These are phyloP conservation scores for Odontesthes bonariensis DNA, from an alignment of 2,113 vertebrate species.

Conservation along the genomic window DNA sequence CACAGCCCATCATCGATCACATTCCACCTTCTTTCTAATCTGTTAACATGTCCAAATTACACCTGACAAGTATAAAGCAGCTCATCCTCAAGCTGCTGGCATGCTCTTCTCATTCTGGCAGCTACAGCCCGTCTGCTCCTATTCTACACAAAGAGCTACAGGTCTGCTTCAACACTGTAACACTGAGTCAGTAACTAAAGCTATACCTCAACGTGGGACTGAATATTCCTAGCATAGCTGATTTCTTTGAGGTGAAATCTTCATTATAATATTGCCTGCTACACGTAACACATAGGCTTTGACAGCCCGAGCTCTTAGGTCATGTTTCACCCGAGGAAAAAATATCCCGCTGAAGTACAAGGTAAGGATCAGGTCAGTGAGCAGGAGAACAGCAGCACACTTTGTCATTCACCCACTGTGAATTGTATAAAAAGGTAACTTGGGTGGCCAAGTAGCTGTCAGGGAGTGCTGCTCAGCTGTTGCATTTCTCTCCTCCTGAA, in stretches of 20 bases:
- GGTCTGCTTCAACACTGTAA: neutral
- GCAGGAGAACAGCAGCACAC: neutral
- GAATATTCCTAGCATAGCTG: slow-evolving; percentile 18
- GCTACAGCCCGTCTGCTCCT: neutral
- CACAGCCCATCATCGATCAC: neutral
- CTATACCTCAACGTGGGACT: neutral
- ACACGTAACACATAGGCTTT: neutral
- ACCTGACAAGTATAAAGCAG: slow-evolving; percentile 53
- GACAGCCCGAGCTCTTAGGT: slow-evolving; percentile 25
- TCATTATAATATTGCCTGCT: slow-evolving; percentile 9
- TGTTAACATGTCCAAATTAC: slow-evolving; percentile 36
- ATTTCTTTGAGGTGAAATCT: slow-evolving; percentile 39
- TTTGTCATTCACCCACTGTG: slow-evolving; percentile 4
- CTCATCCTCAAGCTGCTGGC: neutral
- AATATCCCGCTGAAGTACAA: slow-evolving; percentile 8
- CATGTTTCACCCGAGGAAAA: slow-evolving; percentile 1
- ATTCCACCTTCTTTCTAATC: neutral
- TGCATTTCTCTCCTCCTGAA: neutral
- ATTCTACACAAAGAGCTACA: neutral
- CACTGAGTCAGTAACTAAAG: slow-evolving; percentile 12
- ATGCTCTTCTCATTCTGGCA: slow-evolving; percentile 3
- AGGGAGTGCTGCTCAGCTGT: neutral
- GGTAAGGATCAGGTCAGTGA: slow-evolving; percentile 31
- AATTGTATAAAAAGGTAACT: neutral
- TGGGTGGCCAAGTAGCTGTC: slow-evolving; percentile 17